phyloP scores from a whole-genome alignment of 2,888 invertebrate genomes.

The Euzetes globulus region DNA sequence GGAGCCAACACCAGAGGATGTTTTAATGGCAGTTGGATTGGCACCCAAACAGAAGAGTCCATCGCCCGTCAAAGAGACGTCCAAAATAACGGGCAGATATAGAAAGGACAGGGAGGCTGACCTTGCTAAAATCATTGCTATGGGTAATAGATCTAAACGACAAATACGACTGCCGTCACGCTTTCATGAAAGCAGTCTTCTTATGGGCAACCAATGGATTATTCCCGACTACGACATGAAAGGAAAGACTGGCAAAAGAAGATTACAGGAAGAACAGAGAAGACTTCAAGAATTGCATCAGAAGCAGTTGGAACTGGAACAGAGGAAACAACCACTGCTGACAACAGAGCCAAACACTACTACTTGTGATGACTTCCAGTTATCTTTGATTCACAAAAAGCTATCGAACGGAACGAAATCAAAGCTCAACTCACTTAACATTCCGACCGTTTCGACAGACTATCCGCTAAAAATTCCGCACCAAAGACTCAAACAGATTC shows the following conservation, averaged over 20 bases:
- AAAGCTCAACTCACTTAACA: not conserved
- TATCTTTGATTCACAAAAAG: not conserved
- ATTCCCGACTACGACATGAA: slow-evolving; percentile 36
- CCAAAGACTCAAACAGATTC: not conserved
- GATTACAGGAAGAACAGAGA: slow-evolving; percentile 6
- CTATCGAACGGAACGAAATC: not conserved
- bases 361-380: not conserved
- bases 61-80: not conserved
- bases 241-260: slow-evolving; percentile 27
- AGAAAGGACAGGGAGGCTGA: slow-evolving; percentile 13
- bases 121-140: slow-evolving; percentile 3
- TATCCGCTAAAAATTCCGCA: not conserved
- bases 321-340: not conserved
- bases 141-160: slow-evolving; percentile 35
- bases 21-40: slow-evolving; percentile 7
- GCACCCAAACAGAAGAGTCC: not conserved
- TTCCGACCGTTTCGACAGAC: not conserved
- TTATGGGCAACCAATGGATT: slow-evolving; percentile 39
- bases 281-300: slow-evolving; percentile 17
- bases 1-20: not conserved
- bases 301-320: not conserved
- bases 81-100: not conserved
- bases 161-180: slow-evolving; percentile 40
- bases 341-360: not conserved
- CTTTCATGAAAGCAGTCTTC: slow-evolving; percentile 39